Base-by-base conservation (phyloP, 2,113 vertebrate species). In the Mormyrus lacerda region DNA sequence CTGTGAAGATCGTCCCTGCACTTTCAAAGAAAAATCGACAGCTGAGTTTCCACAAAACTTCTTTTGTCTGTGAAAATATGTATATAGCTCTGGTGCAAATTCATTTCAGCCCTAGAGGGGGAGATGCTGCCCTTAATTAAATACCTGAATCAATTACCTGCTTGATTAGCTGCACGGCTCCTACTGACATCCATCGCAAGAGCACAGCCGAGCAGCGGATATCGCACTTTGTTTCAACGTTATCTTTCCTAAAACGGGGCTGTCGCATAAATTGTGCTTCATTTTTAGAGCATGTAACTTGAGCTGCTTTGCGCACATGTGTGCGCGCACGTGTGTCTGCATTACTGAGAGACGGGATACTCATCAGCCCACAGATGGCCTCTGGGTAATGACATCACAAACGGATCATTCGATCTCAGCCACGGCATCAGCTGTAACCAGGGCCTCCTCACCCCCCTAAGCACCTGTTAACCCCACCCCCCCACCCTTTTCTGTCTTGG, bases 61-160 rank as follows among this genome's bases (percentile, higher is more conserved):
- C 35, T 15, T 73, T 27, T 73, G 65, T 27, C 65, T 73, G 21
- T 31, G 45, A 53, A 45, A 50, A 50, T 86, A 53, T 24, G 39
- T 42, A 10, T 11, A 61, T 65, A 24, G 2, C 50, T 31, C 24
- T 61, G 39, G 17, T 39, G 35, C 39, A 58, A 87, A 58, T 58
- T 42, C 31, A 87, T 21, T 44, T 21, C 86, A 58, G 35, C 47
- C 51, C 24, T 6, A n/a, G 31, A 27, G 51, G 86, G 35, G 31
- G 31, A 87, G 86, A 31, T 7, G 53, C 11, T 8, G 55, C n/a
- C 86, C 86, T 65, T 44, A 87, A 87, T 61, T 87, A 61, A 35
- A 65, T 87, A 61, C 47, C 53, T 42, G 21, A 87, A 61, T 87
- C 35, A 44, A 87, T 87, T 61, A 87, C 39, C 19, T 87, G 19